phyloP scores from a whole-genome alignment of 1,140 invertebrate species.

The Eupeodes corollae region DNA sequence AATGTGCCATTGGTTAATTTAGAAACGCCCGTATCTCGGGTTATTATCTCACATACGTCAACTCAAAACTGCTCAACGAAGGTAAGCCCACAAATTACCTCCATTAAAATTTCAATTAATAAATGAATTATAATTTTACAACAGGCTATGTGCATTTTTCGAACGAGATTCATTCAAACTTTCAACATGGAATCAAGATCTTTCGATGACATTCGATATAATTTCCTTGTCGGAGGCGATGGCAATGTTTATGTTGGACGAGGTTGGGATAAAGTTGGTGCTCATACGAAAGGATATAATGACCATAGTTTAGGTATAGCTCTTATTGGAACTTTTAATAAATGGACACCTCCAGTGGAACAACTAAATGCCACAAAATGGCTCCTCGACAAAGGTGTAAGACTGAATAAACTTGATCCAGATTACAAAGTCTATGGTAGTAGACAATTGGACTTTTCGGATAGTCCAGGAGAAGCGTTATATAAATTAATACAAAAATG shows the following conservation, averaged over 20 bases:
- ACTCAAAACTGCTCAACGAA: too few relatives aligned
- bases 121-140: not conserved
- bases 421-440: constrained; percentile 52
- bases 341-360: constrained; percentile 37
- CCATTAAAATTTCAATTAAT: too few relatives aligned
- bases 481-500: too few relatives aligned
- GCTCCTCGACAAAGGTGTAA: constrained; percentile 46
- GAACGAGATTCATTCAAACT: constrained; percentile 52
- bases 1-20: too few relatives aligned
- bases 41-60: too few relatives aligned
- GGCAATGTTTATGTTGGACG: constrained; percentile 52
- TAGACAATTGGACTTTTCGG: constrained; percentile 40
- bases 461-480: too few relatives aligned
- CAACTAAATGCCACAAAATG: constrained; percentile 46
- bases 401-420: constrained; percentile 40
- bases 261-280: constrained; percentile 47
- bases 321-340: constrained; percentile 44
- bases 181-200: constrained; percentile 58
- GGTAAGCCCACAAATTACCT: too few relatives aligned
- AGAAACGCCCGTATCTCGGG: too few relatives aligned
- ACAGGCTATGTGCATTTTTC: constrained; percentile 38
- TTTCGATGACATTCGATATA: constrained; percentile 49
- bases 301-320: constrained; percentile 44
- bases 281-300: constrained; percentile 50
- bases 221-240: constrained; percentile 54